phyloP scores from a whole-genome alignment of 2,113 vertebrate species.

The Proterorhinus semilunaris region DNA sequence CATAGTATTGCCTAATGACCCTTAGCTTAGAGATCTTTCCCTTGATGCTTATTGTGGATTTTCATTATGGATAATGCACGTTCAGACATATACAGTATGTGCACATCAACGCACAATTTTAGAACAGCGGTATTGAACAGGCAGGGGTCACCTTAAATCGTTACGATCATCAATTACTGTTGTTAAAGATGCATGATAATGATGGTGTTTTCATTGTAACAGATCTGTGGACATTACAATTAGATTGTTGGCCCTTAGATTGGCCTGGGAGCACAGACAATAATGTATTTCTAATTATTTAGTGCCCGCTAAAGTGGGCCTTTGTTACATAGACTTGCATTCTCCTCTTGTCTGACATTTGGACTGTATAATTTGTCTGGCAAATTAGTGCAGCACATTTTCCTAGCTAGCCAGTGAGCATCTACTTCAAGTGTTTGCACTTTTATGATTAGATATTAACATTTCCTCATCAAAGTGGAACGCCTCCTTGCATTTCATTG shows the following conservation, averaged over 20 bases:
- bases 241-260: constrained; percentile 1
- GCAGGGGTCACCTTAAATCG: background rate
- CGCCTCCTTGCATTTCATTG: constrained; percentile 26
- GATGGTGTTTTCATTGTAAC: background rate
- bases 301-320: background rate
- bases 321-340: background rate
- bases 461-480: constrained; percentile 33
- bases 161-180: background rate
- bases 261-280: background rate
- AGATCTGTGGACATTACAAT: background rate
- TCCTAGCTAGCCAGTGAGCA: background rate
- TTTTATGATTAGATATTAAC: constrained; percentile 42
- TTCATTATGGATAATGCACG: too few relatives aligned
- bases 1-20: background rate
- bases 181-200: background rate
- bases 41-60: background rate
- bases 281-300: constrained; percentile 3
- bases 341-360: constrained; percentile 2
- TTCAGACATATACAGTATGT: background rate
- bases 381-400: background rate
- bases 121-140: background rate
- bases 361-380: constrained; percentile 2
- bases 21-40: background rate
- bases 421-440: background rate
- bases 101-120: background rate